phyloP scores from a whole-genome alignment of 2,113 vertebrate species.

The Pampusana beccarii region DNA sequence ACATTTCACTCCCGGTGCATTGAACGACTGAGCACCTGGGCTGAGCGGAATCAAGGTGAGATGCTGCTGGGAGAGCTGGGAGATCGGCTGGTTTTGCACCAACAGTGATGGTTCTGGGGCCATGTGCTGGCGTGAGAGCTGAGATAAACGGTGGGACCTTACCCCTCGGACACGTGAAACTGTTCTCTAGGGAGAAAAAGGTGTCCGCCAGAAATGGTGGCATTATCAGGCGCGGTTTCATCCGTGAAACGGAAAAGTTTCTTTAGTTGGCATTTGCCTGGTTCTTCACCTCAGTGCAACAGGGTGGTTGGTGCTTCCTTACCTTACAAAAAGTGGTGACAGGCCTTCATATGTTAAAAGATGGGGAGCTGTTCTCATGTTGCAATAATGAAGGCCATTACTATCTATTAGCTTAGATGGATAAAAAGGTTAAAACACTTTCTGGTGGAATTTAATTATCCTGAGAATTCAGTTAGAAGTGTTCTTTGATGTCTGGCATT shows the following conservation, averaged over 20 bases:
- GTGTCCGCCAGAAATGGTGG: not conserved
- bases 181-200: not conserved
- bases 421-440: constrained; percentile 66
- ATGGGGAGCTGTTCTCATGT: not conserved
- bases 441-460: constrained; percentile 60
- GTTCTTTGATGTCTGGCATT: constrained; percentile 58
- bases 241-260: not conserved
- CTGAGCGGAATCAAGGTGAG: not conserved
- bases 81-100: not conserved
- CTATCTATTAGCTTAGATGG: constrained; percentile 48
- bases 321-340: not conserved
- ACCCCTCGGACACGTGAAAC: not conserved
- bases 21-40: not conserved
- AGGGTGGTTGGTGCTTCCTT: not conserved
- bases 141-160: not conserved
- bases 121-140: fast-evolving
- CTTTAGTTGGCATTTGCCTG: constrained; percentile 17
- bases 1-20: not conserved
- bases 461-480: constrained; percentile 23
- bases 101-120: not conserved
- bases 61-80: not conserved
- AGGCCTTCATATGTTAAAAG: not conserved
- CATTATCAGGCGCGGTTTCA: not conserved
- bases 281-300: not conserved
- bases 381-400: constrained; percentile 46